A percentile compares a stretch with the other conserved stretches of the same genome.
These are phyloP conservation scores for Glyptemys insculpta DNA, from an alignment of 2,797 vertebrate species.

Conservation along the genomic window DNA sequence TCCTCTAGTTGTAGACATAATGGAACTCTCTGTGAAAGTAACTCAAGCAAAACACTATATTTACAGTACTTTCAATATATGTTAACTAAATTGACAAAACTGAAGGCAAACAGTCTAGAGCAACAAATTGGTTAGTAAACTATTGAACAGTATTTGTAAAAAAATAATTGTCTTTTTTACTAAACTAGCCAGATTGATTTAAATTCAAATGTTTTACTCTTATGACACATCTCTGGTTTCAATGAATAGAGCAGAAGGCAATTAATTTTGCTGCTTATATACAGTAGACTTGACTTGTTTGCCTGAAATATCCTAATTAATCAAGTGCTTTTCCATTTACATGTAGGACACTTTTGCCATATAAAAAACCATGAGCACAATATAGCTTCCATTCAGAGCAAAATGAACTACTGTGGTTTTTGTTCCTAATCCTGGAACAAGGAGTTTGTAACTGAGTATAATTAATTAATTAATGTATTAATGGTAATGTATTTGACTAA, in stretches of 20 bases:
- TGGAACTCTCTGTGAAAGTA: constrained; percentile 35
- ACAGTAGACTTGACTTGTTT: constrained; percentile 27
- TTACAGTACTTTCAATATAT: neutral
- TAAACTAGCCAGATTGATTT: neutral
- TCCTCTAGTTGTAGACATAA: constrained; percentile 42
- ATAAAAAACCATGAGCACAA: neutral
- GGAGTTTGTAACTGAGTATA: neutral
- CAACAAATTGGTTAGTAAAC: constrained; percentile 17
- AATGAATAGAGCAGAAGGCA: neutral
- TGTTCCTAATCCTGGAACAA: neutral
- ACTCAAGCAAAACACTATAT: constrained; percentile 1
- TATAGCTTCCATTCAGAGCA: constrained; percentile 19
- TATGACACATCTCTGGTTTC: neutral
- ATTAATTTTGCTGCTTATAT: constrained; percentile 47
- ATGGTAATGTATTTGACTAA: neutral
- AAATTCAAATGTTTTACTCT: neutral
- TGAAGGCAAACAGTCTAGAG: neutral
- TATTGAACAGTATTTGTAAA: neutral
- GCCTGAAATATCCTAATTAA: constrained; percentile 24
- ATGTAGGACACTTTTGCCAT: neutral
- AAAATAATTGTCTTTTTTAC: neutral
- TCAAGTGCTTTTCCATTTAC: neutral
- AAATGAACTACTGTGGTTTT: neutral
- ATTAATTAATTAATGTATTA: neutral
- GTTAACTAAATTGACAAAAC: constrained; percentile 25